Base-by-base conservation (phyloP, 2,797 vertebrate species). In the Fringilla coelebs region DNA sequence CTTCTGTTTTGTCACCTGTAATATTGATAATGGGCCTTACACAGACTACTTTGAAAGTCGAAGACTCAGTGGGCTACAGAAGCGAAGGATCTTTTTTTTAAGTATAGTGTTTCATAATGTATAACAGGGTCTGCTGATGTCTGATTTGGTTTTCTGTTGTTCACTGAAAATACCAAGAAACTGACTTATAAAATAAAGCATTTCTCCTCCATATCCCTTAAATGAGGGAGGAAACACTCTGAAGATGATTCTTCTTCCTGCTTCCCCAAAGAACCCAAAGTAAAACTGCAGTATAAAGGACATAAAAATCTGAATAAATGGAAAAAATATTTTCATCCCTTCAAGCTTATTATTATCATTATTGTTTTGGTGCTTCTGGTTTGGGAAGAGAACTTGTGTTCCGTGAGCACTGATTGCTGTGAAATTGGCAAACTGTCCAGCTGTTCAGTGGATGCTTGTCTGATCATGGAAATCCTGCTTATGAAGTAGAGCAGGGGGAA, bases 381-480 rank as follows among this genome's bases (percentile, higher is more conserved):
- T 88, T 94, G 71, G 28, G 71, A 88, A 94, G 58, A 95, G 94
- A 97, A 92, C 96, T 97, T 97, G 96, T 86, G 71, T 82, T 96
- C 88, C 83, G 68, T 89, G 92, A 91, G 94, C 49, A 34, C 86
- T 83, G 76, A 95, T 83, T 73, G 84, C 88, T 96, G 62, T 93
- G 85, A 91, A 95, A 96, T 85, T 70, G 94, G 89, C 80, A 93
- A 94, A 89, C 79, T 85, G 75, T 96, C 94, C 92, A 96, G 95
- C 86, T 95, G 92, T 98, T 98, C 96, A 93, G 90, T 97, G 97
- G 97, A 93, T 97, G 96, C 95, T 97, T 96, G 96, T 96, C 97
- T 98, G 97, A 97, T 97, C 88, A 96, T 98, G 97, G 94, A 95
- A 97, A 95, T 89, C 82, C 91, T 96, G 94, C 90, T 93, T 87